Evolutionary conservation across 2,797 vertebrate species (phyloP).

Genomic region (Tiaroga cobitis): DNA sequence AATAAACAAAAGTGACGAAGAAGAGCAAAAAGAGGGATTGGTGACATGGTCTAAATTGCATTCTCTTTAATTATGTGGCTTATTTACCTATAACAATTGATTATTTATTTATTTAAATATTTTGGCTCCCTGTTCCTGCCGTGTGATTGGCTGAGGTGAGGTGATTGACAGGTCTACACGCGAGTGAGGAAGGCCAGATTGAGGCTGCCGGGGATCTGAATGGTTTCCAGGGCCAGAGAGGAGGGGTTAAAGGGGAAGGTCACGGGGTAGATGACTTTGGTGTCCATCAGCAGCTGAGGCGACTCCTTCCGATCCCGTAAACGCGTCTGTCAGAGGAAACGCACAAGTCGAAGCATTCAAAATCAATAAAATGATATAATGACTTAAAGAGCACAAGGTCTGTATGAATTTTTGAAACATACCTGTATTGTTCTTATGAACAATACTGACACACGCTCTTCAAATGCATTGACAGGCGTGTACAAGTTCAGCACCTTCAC

Average conservation of each 20-base stretch:
- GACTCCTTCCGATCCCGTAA: conserved; percentile 94
- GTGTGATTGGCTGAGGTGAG: conserved; percentile 46
- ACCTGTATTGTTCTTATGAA: conserved; percentile 99
- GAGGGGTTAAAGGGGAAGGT: conserved; percentile 97
- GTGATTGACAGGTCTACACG: conserved; percentile 77
- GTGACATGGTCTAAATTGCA: conserved; percentile 9
- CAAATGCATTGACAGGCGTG: conserved; percentile 98
- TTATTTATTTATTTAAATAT: background rate
- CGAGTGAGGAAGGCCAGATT: conserved; percentile 92
- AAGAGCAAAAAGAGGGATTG: background rate
- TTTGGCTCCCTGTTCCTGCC: conserved; percentile 1
- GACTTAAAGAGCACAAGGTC: background rate
- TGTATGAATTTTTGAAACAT: conserved; percentile 32
- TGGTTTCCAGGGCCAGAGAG: conserved; percentile 93
- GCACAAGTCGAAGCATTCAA: conserved; percentile 4
- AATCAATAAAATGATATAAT: background rate
- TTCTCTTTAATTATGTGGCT: conserved; percentile 32
- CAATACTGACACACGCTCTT: conserved; percentile 92
- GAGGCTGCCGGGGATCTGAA: conserved; percentile 94
- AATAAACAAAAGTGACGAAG: conserved; percentile 19
- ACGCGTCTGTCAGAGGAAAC: conserved; percentile 79
- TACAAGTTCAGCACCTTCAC: conserved; percentile 98
- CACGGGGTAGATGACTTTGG: conserved; percentile 96
- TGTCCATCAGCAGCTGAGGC: conserved; percentile 96
- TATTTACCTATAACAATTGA: conserved; percentile 7